These are phyloP conservation scores for Lepus americanus DNA, from an alignment of 2,113 vertebrate genomes.

Conservation along the genomic window DNA sequence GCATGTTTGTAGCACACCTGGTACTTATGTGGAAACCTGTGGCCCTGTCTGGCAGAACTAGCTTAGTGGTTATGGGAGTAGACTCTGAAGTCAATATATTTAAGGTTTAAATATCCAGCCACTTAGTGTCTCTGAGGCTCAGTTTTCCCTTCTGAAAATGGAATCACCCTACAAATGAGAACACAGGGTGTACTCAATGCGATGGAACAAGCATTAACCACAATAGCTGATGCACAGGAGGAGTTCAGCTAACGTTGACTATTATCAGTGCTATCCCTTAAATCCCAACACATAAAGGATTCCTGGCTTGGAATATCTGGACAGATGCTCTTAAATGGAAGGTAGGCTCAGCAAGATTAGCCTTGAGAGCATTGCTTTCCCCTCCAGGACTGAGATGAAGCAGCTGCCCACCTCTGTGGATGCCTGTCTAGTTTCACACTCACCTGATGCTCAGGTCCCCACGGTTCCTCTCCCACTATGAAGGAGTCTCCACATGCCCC, in stretches of 20 bases:
- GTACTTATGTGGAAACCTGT: background rate
- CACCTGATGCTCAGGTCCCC: slow-evolving; percentile 17
- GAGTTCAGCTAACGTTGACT: background rate
- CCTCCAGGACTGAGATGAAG: background rate
- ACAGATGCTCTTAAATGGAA: background rate
- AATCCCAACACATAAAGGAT: background rate
- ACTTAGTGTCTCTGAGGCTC: background rate
- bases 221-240: background rate
- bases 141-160: slow-evolving; percentile 4
- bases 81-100: background rate
- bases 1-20: background rate
- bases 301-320: background rate
- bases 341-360: background rate
- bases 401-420: background rate
- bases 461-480: slow-evolving; percentile 73
- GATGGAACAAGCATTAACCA: background rate
- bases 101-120: background rate
- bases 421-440: background rate
- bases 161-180: background rate
- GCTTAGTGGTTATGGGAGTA: background rate
- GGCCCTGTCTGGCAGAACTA: background rate
- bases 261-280: background rate
- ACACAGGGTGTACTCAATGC: background rate
- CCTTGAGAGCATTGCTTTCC: background rate
- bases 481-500: slow-evolving; percentile 62